phyloP scores from a whole-genome alignment of 2,888 invertebrate species.

The Bombylius major region DNA sequence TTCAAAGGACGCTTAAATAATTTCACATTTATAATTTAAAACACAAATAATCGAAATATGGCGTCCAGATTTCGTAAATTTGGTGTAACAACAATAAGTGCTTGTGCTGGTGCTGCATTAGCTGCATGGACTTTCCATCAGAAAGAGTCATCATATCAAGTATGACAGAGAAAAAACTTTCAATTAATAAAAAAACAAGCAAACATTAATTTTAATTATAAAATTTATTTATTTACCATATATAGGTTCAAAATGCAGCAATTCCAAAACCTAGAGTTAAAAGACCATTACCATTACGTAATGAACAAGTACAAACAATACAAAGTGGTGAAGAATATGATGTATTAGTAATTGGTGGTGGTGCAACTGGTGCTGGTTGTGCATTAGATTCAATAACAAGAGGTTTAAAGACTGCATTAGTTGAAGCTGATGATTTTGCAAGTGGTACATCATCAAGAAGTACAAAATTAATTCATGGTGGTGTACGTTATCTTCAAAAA shows the following conservation, averaged over 20 bases:
- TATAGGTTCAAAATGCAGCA: constrained; percentile 28
- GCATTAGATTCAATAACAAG: constrained; percentile 89
- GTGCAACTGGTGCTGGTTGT: constrained; percentile 94
- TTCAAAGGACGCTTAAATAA: too few species aligned
- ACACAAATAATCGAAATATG: constrained; percentile 20
- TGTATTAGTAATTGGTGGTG: constrained; percentile 91
- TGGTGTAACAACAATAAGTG: constrained; percentile 33
- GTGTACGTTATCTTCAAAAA: constrained; percentile 94
- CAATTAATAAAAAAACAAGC: neutral
- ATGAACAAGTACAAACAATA: constrained; percentile 64
- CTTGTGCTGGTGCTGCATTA: constrained; percentile 30
- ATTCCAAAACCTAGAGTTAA: constrained; percentile 40
- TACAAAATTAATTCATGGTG: constrained; percentile 97
- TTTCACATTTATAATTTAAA: neutral
- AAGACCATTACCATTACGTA: constrained; percentile 63
- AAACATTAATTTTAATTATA: neutral
- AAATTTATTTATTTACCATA: neutral
- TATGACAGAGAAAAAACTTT: constrained; percentile 5
- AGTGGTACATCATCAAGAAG: constrained; percentile 91
- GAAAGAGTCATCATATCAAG: constrained; percentile 26
- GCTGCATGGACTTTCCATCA: constrained; percentile 30
- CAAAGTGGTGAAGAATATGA: constrained; percentile 73
- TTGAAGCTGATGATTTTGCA: constrained; percentile 94
- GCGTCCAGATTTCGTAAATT: constrained; percentile 33
- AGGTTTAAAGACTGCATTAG: constrained; percentile 87